phyloP scores from a whole-genome alignment of 2,888 invertebrate genomes.

The Cantharis nigra region DNA sequence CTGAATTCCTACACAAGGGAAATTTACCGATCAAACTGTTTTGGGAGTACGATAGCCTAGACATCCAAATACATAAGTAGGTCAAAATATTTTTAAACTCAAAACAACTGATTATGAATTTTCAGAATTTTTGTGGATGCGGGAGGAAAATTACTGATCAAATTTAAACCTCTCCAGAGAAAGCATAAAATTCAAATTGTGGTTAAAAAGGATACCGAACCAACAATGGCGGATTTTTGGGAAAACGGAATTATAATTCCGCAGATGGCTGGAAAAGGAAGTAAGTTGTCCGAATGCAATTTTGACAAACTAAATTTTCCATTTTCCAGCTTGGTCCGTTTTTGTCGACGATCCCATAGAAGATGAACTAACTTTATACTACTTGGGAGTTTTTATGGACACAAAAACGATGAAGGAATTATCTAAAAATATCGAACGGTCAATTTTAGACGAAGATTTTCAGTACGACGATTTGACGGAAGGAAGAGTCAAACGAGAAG shows the following conservation, averaged over 20 bases:
- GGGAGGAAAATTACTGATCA: slow-evolving; percentile 1
- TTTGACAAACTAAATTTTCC: neutral
- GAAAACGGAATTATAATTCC: neutral
- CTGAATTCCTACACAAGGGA: neutral
- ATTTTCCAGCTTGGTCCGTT: slow-evolving; percentile 3
- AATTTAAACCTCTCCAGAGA: neutral
- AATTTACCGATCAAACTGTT: neutral
- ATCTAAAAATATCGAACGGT: neutral
- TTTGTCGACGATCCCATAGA: slow-evolving; percentile 4
- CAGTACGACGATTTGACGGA: neutral
- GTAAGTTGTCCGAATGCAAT: neutral
- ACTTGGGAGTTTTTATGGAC: slow-evolving; percentile 6
- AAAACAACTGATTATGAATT: neutral
- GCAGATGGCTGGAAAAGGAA: neutral
- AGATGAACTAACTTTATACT: neutral
- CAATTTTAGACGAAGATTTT: slow-evolving; percentile 1
- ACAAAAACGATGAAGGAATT: neutral
- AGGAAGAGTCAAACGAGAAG: neutral
- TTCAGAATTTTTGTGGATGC: slow-evolving; percentile 3
- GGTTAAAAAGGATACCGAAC: neutral
- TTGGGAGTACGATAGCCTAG: neutral
- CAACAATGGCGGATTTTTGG: slow-evolving; percentile 9
- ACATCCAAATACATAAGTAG: slow-evolving; percentile 11
- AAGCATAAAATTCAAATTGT: neutral
- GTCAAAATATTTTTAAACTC: neutral